phyloP scores from a whole-genome alignment of 2,113 vertebrate genomes.

The Ancistrus triradiatus region DNA sequence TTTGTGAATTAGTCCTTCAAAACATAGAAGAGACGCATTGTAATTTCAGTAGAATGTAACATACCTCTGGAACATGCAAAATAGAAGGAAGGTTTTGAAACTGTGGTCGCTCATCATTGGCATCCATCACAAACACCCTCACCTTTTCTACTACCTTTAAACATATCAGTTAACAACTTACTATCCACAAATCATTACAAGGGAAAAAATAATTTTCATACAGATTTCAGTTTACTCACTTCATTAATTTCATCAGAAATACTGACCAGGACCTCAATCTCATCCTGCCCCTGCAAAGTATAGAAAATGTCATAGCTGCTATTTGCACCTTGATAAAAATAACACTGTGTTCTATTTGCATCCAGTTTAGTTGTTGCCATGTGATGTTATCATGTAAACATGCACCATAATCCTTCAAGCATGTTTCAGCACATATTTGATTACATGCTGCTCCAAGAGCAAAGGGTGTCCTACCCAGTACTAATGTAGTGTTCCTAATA shows the following conservation, averaged over 20 bases:
- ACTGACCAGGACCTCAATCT: conserved; percentile 85
- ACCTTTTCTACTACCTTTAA: conserved; percentile 89
- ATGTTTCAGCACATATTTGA: no score
- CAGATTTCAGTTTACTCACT: conserved; percentile 64
- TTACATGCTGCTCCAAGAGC: no score
- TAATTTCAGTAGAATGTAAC: conserved; percentile 23
- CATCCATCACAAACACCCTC: conserved; percentile 86
- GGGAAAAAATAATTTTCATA: background rate
- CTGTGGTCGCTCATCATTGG: conserved; percentile 89
- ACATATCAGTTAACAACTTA: background rate
- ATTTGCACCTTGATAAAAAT: background rate
- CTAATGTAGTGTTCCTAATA: no score
- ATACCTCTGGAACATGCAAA: conserved; percentile 82
- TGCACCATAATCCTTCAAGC: no score
- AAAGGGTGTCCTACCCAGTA: no score
- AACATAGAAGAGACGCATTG: background rate
- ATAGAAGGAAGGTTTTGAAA: conserved; percentile 85
- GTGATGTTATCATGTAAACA: no score
- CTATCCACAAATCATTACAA: background rate
- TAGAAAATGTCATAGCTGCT: background rate
- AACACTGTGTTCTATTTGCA: background rate
- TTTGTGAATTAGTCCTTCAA: no score
- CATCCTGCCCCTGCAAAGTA: conserved; percentile 78
- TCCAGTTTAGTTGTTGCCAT: no score
- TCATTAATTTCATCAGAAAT: conserved; percentile 89